Evolutionary conservation across 2,888 invertebrate genomes (phyloP).

Genomic region (Strigamia crassipes): DNA sequence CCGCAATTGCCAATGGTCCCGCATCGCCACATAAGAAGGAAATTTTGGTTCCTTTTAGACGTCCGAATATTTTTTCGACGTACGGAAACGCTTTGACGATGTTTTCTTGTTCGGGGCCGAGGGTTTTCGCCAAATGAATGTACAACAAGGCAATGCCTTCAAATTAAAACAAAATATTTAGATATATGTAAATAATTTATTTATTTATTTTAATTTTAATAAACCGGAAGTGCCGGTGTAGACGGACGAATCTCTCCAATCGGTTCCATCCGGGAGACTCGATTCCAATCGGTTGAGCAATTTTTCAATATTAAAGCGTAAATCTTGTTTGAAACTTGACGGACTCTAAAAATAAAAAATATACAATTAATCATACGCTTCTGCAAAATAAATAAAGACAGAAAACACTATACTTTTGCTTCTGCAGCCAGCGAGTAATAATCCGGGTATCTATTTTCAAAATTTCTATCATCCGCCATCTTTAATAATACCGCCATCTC

Average conservation of each 20-base stretch:
- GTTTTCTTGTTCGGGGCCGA: slow-evolving; percentile 55
- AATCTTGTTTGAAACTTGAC: neutral
- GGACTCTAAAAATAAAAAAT: neutral
- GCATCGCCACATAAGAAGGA: slow-evolving; percentile 73
- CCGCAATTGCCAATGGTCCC: slow-evolving; percentile 69
- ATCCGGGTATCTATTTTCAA: slow-evolving; percentile 48
- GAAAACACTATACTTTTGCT: neutral
- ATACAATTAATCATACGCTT: too few relatives aligned
- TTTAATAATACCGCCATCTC: neutral
- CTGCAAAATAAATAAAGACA: too few relatives aligned
- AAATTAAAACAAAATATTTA: slow-evolving; percentile 42
- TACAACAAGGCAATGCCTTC: slow-evolving; percentile 69
- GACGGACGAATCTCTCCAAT: slow-evolving; percentile 66
- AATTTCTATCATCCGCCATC: slow-evolving; percentile 36
- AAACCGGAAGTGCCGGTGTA: slow-evolving; percentile 74
- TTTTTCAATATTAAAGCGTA: slow-evolving; percentile 37
- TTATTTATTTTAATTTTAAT: neutral
- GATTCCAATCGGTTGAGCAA: slow-evolving; percentile 43
- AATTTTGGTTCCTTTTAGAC: slow-evolving; percentile 62
- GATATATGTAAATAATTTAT: neutral
- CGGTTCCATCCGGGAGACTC: slow-evolving; percentile 48
- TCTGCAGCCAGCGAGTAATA: neutral
- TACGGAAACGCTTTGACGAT: slow-evolving; percentile 59
- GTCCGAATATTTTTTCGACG: slow-evolving; percentile 55
- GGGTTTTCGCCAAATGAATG: slow-evolving; percentile 61